Evolutionary conservation across 1,140 invertebrate genomes (phyloP).

Genomic region (Dendroctonus valens): DNA sequence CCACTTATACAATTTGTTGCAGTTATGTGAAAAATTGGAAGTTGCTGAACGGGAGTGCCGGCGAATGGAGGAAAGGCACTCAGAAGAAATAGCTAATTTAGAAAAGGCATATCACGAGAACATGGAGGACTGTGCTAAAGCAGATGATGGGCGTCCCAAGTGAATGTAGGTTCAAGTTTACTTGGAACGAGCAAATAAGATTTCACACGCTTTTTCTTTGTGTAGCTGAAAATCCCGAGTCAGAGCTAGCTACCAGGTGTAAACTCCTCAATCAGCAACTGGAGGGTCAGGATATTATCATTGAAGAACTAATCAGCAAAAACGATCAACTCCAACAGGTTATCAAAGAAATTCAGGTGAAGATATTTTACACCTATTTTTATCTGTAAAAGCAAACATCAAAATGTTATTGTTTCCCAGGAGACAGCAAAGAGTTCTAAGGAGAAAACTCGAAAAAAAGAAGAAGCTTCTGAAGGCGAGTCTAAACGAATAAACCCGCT

Average conservation of each 20-base stretch:
- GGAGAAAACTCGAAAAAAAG: background rate
- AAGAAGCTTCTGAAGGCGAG: background rate
- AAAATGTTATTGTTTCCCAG: background rate
- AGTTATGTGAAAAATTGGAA: background rate
- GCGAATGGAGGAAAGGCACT: background rate
- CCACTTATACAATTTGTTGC: background rate
- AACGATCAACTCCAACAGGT: slow-evolving; percentile 24
- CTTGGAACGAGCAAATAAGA: background rate
- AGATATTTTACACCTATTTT: background rate
- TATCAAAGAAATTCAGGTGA: slow-evolving; percentile 32
- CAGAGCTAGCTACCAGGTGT: slow-evolving; percentile 42
- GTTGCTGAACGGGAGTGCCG: background rate
- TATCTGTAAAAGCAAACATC: background rate
- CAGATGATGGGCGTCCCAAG: background rate
- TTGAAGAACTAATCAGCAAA: slow-evolving; percentile 24
- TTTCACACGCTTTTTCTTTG: slow-evolving; percentile 6
- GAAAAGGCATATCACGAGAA: background rate
- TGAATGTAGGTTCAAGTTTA: background rate
- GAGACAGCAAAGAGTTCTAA: background rate
- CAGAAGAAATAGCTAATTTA: slow-evolving; percentile 6
- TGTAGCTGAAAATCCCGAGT: slow-evolving; percentile 42
- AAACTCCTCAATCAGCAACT: slow-evolving; percentile 44
- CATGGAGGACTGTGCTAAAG: background rate
- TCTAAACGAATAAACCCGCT: background rate
- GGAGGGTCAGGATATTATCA: slow-evolving; percentile 32